Conservation (phyloP, 2,113 vertebrate genomes). For the Etheostoma spectabile region DNA sequence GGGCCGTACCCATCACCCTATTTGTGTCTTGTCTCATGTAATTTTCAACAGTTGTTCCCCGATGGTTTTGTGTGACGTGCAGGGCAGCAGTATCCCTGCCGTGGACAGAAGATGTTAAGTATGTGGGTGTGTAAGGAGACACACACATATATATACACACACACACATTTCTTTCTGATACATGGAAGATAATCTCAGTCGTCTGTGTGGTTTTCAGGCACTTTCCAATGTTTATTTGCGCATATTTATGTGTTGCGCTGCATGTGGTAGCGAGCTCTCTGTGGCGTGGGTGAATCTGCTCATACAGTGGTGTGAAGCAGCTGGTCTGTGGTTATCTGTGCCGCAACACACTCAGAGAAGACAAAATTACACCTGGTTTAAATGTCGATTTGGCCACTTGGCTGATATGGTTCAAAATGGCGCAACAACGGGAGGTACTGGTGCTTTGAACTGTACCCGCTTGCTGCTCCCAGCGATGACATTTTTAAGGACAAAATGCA, state of each 20-base stretch:
- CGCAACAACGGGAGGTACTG: constrained; percentile 70
- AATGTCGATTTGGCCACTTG: constrained; percentile 66
- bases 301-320: constrained; percentile 67
- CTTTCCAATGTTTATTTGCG: constrained; percentile 17
- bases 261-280: constrained; percentile 19
- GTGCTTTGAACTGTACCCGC: constrained; percentile 46
- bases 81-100: constrained; percentile 44
- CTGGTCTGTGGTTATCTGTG: constrained; percentile 66
- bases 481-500: constrained; percentile 60
- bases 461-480: constrained; percentile 54
- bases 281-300: constrained; percentile 41
- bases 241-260: constrained; percentile 21
- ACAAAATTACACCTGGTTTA: constrained; percentile 59
- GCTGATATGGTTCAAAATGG: constrained; percentile 75
- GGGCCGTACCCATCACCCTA: constrained; percentile 20
- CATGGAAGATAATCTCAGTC: not conserved
- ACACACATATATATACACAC: constrained; percentile 5
- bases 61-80: constrained; percentile 40
- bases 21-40: constrained; percentile 56
- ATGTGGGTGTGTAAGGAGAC: constrained; percentile 45
- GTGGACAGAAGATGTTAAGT: constrained; percentile 52
- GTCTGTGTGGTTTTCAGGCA: constrained; percentile 15
- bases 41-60: constrained; percentile 62
- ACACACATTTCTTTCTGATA: constrained; percentile 14
- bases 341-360: constrained; percentile 45